phyloP scores from a whole-genome alignment of 2,797 vertebrate genomes.

The Muscicapa striata region DNA sequence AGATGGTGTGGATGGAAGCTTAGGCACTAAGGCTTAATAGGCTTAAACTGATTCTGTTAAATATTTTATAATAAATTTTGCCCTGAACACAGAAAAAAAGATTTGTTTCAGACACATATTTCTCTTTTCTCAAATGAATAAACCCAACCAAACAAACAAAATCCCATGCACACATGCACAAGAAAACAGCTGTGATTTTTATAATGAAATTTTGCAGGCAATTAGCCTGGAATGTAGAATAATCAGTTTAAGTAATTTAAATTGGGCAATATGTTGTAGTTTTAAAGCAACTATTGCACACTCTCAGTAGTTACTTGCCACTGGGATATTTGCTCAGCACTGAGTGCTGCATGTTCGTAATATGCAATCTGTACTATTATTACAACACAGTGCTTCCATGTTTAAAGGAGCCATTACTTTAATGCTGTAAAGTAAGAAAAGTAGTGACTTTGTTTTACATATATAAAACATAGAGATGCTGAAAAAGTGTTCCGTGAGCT shows the following conservation, averaged over 20 bases:
- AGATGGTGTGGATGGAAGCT: background rate
- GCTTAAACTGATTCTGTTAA: background rate
- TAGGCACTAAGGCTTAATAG: background rate
- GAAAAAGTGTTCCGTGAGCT: background rate
- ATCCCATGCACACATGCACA: background rate
- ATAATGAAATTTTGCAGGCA: conserved; percentile 61
- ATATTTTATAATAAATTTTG: background rate
- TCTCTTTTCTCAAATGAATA: conserved; percentile 2
- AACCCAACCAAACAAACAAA: background rate
- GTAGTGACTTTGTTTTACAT: background rate
- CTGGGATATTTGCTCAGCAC: conserved; percentile 12
- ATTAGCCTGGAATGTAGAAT: conserved; percentile 52
- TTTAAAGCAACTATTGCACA: conserved; percentile 17
- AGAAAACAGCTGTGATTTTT: conserved; percentile 49
- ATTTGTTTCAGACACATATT: background rate
- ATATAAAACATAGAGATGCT: background rate
- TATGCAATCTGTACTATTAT: conserved; percentile 21
- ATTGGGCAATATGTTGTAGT: conserved; percentile 45
- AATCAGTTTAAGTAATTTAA: conserved; percentile 56
- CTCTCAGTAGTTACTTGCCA: background rate
- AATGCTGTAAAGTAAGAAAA: conserved; percentile 5
- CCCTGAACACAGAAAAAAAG: background rate
- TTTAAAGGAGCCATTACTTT: conserved; percentile 39
- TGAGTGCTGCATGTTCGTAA: conserved; percentile 11
- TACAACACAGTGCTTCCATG: background rate